These are phyloP conservation scores for Spizella passerina DNA, from an alignment of 2,797 vertebrate species.

Conservation along the genomic window DNA sequence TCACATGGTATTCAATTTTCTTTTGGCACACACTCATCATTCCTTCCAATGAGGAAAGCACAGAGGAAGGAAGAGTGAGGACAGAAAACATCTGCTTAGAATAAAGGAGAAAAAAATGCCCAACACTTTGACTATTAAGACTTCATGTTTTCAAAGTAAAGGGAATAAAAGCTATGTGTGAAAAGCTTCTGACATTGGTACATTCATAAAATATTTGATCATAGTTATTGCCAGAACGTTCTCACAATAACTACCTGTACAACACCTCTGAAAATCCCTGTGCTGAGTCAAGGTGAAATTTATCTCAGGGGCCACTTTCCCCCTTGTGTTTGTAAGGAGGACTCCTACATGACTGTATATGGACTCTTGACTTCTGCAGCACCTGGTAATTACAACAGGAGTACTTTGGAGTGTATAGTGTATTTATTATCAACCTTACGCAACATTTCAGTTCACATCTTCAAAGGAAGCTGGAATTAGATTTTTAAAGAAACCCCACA, in stretches of 20 bases:
- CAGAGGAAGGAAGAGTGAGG: conserved; percentile 7
- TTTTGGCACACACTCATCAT: conserved; percentile 21
- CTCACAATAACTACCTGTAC: background rate
- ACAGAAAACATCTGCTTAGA: conserved; percentile 45
- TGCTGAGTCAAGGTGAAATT: background rate
- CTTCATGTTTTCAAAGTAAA: conserved; percentile 12
- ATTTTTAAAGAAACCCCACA: background rate
- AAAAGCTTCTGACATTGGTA: background rate
- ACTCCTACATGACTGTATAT: background rate
- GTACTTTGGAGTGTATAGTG: background rate
- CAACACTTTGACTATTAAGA: background rate
- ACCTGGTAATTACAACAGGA: background rate
- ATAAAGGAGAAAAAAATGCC: background rate
- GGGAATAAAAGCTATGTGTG: background rate
- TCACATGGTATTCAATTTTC: conserved; percentile 22
- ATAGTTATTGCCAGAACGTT: background rate
- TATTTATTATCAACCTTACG: background rate
- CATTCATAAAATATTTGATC: background rate
- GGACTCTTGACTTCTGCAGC: background rate
- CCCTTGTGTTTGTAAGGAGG: background rate
- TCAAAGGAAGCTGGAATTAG: background rate
- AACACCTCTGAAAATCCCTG: background rate
- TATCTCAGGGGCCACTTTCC: background rate
- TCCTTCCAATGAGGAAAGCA: background rate
- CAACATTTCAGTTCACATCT: background rate